Evolutionary conservation across 1,140 invertebrate species (phyloP).

Genomic region (Elymnias hypermnestra): DNA sequence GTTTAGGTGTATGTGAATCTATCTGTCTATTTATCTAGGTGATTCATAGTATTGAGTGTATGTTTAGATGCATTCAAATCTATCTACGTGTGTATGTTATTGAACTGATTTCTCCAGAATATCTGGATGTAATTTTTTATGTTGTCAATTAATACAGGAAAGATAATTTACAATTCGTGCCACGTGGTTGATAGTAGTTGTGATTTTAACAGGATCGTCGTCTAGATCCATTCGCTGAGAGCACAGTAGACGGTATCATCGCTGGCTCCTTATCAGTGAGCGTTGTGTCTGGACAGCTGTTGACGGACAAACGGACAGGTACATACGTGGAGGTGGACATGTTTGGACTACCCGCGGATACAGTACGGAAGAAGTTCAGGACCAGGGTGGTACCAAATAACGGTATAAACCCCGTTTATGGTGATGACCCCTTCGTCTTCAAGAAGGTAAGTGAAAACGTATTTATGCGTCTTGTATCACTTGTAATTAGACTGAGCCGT

Average conservation of each 20-base stretch:
- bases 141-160: too few species aligned
- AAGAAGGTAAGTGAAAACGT: constrained; percentile 90
- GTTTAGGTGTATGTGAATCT: too few species aligned
- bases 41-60: too few species aligned
- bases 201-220: constrained; percentile 76
- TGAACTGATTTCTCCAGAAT: too few species aligned
- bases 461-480: background rate
- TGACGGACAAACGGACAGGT: constrained; percentile 96
- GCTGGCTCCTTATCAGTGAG: constrained; percentile 96
- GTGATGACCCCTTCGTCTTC: constrained; percentile 98
- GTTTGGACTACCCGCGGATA: constrained; percentile 99
- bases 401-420: constrained; percentile 96
- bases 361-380: constrained; percentile 96
- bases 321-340: constrained; percentile 99
- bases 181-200: too few species aligned
- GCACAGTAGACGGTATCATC: constrained; percentile 99
- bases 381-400: constrained; percentile 96
- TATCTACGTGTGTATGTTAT: too few species aligned
- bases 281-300: constrained; percentile 93
- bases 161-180: too few species aligned
- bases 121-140: too few species aligned
- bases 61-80: too few species aligned
- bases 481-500: too few species aligned
- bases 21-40: too few species aligned
- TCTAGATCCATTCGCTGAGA: constrained; percentile 99